These are phyloP conservation scores for Chlorodrepanis virens DNA, from an alignment of 2,113 vertebrate species.

Conservation along the genomic window DNA sequence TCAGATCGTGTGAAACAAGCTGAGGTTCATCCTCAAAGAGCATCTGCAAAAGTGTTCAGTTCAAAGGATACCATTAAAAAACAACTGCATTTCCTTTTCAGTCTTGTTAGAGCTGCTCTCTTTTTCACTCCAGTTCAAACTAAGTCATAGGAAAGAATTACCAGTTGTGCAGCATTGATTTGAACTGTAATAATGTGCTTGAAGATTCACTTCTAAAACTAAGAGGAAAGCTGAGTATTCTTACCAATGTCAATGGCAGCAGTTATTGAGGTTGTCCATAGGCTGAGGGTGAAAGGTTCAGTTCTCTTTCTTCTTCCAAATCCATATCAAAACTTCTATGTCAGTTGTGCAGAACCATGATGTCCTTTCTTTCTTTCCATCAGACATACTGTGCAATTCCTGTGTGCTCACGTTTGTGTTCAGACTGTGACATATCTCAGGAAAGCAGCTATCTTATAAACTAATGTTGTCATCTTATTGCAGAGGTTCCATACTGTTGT, in stretches of 20 bases:
- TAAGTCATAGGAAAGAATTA: not conserved
- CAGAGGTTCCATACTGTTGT: too few relatives aligned
- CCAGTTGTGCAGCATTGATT: not conserved
- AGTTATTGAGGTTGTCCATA: not conserved
- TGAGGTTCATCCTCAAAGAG: not conserved
- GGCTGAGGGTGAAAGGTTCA: not conserved
- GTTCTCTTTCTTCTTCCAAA: not conserved
- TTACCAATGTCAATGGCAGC: not conserved
- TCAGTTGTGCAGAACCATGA: not conserved
- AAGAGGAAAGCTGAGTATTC: not conserved
- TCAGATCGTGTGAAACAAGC: not conserved
- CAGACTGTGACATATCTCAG: not conserved
- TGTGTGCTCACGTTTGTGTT: not conserved
- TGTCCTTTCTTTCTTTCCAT: not conserved
- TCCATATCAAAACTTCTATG: not conserved
- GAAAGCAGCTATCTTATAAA: not conserved
- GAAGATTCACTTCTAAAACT: not conserved
- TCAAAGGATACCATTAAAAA: not conserved
- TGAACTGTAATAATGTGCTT: slow-evolving; percentile 9
- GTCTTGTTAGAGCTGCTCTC: not conserved
- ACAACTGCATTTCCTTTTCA: not conserved
- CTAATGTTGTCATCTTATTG: too few relatives aligned
- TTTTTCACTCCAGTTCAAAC: not conserved
- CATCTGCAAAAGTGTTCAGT: not conserved
- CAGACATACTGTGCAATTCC: not conserved